Evolutionary conservation across 1,140 invertebrate genomes (phyloP).

Genomic region (Mya arenaria): DNA sequence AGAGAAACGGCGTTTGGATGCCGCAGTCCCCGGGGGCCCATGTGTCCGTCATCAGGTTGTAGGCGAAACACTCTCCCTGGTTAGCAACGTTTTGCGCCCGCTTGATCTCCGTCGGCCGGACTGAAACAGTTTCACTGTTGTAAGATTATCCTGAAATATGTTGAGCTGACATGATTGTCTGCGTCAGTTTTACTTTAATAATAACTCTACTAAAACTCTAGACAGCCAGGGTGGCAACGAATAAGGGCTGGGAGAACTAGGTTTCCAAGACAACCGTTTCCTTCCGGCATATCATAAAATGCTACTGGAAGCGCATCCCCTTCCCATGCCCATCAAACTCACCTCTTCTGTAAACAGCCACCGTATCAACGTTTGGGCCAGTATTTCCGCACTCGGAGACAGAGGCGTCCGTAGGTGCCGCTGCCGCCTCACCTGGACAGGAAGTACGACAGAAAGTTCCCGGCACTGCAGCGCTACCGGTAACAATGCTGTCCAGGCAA

Average conservation of each 20-base stretch:
- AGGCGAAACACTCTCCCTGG: slow-evolving; percentile 31
- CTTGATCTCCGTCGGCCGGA: neutral
- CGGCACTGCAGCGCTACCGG: neutral
- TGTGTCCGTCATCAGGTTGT: neutral
- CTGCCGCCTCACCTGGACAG: slow-evolving; percentile 24
- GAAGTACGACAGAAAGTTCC: slow-evolving; percentile 2
- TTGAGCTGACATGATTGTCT: too few relatives aligned
- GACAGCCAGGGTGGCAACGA: too few relatives aligned
- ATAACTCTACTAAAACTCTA: too few relatives aligned
- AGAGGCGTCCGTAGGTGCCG: neutral
- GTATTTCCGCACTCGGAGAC: slow-evolving; percentile 19
- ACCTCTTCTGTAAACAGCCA: slow-evolving; percentile 35
- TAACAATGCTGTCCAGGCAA: slow-evolving; percentile 6
- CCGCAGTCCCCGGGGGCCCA: slow-evolving; percentile 18
- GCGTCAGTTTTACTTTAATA: too few relatives aligned
- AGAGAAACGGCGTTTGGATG: slow-evolving; percentile 3
- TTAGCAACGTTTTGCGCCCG: slow-evolving; percentile 9
- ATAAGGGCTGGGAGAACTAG: too few relatives aligned
- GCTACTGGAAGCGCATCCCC: neutral
- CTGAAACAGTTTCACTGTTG: too few relatives aligned
- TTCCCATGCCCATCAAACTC: neutral
- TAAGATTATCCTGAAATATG: too few relatives aligned
- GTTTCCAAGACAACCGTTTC: too few relatives aligned
- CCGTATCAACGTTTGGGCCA: slow-evolving; percentile 12
- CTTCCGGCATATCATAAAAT: too few relatives aligned